These are phyloP conservation scores for Eulithis testata DNA, from an alignment of 2,888 invertebrate genomes.

Conservation along the genomic window DNA sequence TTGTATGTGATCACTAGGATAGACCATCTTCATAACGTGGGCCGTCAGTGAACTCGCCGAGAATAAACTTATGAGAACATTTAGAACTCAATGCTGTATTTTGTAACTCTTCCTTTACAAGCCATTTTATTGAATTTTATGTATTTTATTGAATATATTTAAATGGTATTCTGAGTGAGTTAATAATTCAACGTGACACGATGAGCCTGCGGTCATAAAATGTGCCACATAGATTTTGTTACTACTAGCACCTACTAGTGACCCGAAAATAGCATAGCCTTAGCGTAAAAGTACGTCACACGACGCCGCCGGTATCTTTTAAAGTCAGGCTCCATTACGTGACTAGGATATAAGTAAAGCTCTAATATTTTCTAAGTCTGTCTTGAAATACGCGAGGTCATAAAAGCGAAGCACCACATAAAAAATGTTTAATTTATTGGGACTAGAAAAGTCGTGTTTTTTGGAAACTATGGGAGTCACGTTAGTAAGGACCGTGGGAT, in stretches of 20 bases:
- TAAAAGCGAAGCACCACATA: slow-evolving; percentile 39
- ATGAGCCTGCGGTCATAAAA: slow-evolving; percentile 30
- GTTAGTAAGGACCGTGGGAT: slow-evolving; percentile 25
- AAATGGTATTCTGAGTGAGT: slow-evolving; percentile 21
- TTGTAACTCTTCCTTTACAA: neutral
- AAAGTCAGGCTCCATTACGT: slow-evolving; percentile 42
- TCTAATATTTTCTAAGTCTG: slow-evolving; percentile 37
- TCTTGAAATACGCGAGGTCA: slow-evolving; percentile 30
- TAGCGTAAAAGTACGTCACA: slow-evolving; percentile 27
- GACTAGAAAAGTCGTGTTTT: slow-evolving; percentile 26
- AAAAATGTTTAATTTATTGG: slow-evolving; percentile 37
- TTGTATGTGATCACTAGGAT: too few relatives aligned
- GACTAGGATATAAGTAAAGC: slow-evolving; percentile 38
- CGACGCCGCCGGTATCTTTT: slow-evolving; percentile 40
- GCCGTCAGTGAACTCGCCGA: too few relatives aligned
- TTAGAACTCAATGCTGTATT: too few relatives aligned
- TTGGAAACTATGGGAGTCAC: slow-evolving; percentile 21
- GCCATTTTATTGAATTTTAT: neutral
- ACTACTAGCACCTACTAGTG: neutral
- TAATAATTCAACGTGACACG: slow-evolving; percentile 2
- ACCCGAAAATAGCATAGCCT: slow-evolving; percentile 10
- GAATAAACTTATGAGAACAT: too few relatives aligned
- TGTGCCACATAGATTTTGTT: slow-evolving; percentile 33
- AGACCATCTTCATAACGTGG: too few relatives aligned
- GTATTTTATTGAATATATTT: neutral